These are phyloP conservation scores for Araneus ventricosus DNA, from an alignment of 1,140 invertebrate species.

Conservation along the genomic window DNA sequence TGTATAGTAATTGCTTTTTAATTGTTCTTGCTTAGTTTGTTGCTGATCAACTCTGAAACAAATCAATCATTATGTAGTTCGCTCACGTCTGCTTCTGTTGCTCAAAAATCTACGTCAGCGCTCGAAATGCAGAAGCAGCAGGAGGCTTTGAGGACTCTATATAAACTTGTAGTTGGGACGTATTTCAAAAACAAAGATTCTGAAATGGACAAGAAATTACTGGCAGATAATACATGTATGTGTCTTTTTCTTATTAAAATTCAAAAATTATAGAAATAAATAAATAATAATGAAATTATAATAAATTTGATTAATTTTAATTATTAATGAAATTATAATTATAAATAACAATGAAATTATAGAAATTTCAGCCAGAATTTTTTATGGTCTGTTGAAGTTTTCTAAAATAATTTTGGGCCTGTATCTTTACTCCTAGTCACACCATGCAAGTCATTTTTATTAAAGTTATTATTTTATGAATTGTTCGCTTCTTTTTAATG, in stretches of 20 bases:
- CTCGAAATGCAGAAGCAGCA: constrained; percentile 23
- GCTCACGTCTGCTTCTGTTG: background rate
- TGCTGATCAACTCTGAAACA: constrained; percentile 64
- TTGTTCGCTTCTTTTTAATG: too few relatives aligned
- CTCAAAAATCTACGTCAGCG: background rate
- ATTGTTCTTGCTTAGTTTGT: constrained; percentile 47
- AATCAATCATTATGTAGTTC: constrained; percentile 51
- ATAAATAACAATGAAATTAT: too few relatives aligned
- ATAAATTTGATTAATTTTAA: too few relatives aligned
- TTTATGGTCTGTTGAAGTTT: too few relatives aligned
- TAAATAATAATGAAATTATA: too few relatives aligned
- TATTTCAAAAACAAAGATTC: constrained; percentile 59
- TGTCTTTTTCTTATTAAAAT: background rate
- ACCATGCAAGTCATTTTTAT: too few relatives aligned
- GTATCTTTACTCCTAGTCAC: too few relatives aligned
- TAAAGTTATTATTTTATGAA: too few relatives aligned
- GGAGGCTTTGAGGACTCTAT: constrained; percentile 59
- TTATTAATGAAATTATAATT: too few relatives aligned
- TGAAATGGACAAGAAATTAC: constrained; percentile 34
- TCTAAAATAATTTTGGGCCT: too few relatives aligned
- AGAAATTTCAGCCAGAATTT: too few relatives aligned
- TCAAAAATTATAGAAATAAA: too few relatives aligned
- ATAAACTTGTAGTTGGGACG: constrained; percentile 71
- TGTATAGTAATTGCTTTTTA: background rate
- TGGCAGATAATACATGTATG: constrained; percentile 62